Evolutionary conservation across 2,797 vertebrate genomes (phyloP), one percentile per base, ranked within the genome.

Genomic region (Arremon brunneinucha): DNA sequence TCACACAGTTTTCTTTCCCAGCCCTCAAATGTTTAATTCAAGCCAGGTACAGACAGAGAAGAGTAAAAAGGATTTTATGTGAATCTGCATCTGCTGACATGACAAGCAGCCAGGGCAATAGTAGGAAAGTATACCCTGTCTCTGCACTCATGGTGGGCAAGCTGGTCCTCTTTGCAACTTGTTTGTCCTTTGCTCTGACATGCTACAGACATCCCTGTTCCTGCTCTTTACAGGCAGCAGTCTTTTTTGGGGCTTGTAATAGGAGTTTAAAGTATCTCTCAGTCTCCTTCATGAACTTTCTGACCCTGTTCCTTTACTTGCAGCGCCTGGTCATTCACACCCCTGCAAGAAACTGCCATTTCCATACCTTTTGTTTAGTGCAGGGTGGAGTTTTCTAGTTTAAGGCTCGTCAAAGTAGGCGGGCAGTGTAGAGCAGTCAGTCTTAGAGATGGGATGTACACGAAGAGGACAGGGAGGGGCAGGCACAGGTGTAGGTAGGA

Each of bases 361-460:
- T 39, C 14, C 2, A 0, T 62, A 43, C 47, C 41, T 63, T 76
- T 34, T 79, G 32, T 43, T 68, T 27, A 27, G 26, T 2, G 35
- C 89, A 78, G 89, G 96, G 96, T 83, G 96, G 94, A 83, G 95
- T 67, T 90, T 53, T 52, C 22, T 35, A 16, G 11, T 55, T 35
- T 10, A 7, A 57, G 43, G 32, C 32, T 79, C 47, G 41, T 88
- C 37, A 32, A 17, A 87, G 94, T 79, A 94, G 89, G 95, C 64
- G 83, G 87, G 91, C 55, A 30, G 34, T 30, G 67, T 19, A 35
- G 37, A 41, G 34, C 28, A 55, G 53, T 53, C n/a, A 37, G 18
- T 32, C 44, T 28, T 43, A 27, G 59, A 81, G 63, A 67, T 86
- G 60, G 24, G 63, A 68, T 49, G 23, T 39, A 23, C 34, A 23